phyloP scores from a whole-genome alignment of 2,888 invertebrate genomes.

The Scrobipalpa atriplicella region DNA sequence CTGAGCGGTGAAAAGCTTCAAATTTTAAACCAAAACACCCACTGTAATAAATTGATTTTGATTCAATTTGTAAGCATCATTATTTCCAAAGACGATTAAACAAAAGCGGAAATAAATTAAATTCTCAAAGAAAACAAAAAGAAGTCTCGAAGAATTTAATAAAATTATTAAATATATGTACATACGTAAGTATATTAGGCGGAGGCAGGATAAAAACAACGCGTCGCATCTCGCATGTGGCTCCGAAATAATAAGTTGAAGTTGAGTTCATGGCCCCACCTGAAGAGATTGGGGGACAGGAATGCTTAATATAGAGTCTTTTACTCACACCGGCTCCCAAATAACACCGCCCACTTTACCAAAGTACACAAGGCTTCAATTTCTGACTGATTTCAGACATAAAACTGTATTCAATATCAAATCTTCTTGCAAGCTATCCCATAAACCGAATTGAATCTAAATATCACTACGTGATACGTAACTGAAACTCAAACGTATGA shows the following conservation, averaged over 20 bases:
- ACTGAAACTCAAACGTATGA: constrained; percentile 22
- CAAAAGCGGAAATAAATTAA: constrained; percentile 40
- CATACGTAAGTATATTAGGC: constrained; percentile 50
- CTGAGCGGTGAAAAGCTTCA: too few relatives aligned
- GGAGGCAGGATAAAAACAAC: constrained; percentile 71
- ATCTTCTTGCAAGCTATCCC: not conserved
- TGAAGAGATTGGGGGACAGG: constrained; percentile 77
- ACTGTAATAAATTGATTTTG: too few relatives aligned
- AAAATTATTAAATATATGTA: constrained; percentile 59
- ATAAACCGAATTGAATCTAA: constrained; percentile 22
- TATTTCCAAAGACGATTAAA: not conserved
- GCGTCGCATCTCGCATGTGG: constrained; percentile 58
- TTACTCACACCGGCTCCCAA: constrained; percentile 75
- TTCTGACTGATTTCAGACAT: constrained; percentile 42
- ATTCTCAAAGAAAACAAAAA: constrained; percentile 50
- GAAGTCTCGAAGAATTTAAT: constrained; percentile 65
- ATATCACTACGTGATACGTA: constrained; percentile 23
- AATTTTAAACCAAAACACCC: not conserved
- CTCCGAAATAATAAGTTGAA: constrained; percentile 78
- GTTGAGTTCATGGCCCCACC: constrained; percentile 75
- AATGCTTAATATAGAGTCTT: constrained; percentile 81
- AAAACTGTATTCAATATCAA: constrained; percentile 24
- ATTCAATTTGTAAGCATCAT: not conserved
- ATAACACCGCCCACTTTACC: constrained; percentile 73
- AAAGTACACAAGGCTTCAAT: constrained; percentile 44